These are phyloP conservation scores for Poeciliopsis infans DNA, from an alignment of 2,797 vertebrate genomes.

Conservation along the genomic window DNA sequence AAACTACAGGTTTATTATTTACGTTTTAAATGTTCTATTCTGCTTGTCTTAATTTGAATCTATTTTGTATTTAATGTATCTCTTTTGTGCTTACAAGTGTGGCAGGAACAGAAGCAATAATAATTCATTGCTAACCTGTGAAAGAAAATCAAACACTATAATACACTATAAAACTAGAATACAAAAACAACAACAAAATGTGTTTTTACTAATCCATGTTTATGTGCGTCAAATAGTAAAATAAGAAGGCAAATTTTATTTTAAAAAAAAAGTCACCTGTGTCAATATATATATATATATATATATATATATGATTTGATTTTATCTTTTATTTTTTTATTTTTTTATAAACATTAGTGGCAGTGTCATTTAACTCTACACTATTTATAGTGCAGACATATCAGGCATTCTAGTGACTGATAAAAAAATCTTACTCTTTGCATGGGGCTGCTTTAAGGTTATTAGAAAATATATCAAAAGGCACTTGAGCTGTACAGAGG, in stretches of 20 bases:
- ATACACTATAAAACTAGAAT: no score
- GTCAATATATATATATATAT: background rate
- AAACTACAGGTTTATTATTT: background rate
- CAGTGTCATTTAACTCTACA: background rate
- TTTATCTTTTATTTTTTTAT: background rate
- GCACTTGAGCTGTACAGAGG: constrained; percentile 1
- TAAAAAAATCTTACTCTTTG: background rate
- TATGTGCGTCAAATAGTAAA: background rate
- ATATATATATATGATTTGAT: background rate
- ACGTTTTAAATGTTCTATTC: background rate
- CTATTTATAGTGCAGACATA: background rate
- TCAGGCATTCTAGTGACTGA: background rate
- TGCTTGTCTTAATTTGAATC: background rate
- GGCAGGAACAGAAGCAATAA: background rate
- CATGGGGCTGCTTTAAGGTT: background rate
- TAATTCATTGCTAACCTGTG: background rate
- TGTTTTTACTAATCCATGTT: background rate
- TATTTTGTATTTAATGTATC: background rate
- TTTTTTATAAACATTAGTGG: background rate
- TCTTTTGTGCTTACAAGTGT: background rate
- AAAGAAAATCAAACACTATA: background rate
- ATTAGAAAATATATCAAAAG: constrained; percentile 29
- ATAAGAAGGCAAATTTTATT: background rate
- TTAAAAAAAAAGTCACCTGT: no score
- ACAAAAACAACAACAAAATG: background rate